These are phyloP conservation scores for Microcebus tavaratra DNA, from an alignment of 2,113 vertebrate genomes.

Conservation along the genomic window DNA sequence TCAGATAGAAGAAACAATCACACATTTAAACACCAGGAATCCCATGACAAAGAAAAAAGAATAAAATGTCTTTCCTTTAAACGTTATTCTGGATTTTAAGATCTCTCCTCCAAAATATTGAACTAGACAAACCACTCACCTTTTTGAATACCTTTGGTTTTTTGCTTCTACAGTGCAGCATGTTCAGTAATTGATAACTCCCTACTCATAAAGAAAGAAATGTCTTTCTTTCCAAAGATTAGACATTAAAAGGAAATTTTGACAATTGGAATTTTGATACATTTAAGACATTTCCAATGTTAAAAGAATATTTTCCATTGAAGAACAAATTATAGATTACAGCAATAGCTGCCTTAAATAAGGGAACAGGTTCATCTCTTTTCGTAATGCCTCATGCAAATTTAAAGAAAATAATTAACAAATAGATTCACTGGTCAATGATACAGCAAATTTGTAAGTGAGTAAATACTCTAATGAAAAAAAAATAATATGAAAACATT, in stretches of 20 bases:
- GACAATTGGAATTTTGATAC: background rate
- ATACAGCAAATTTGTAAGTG: background rate
- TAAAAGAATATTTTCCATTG: background rate
- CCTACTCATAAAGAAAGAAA: background rate
- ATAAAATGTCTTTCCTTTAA: background rate
- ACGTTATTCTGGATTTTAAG: slow-evolving; percentile 29
- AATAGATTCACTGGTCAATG: background rate
- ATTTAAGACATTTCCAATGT: background rate
- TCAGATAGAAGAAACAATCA: slow-evolving; percentile 58
- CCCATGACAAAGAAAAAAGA: background rate
- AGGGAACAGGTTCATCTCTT: background rate
- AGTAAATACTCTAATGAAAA: background rate
- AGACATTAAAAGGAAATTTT: background rate
- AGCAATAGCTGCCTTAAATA: background rate
- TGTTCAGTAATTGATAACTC: background rate
- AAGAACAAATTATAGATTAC: background rate
- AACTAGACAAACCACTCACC: slow-evolving; percentile 31
- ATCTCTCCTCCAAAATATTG: slow-evolving; percentile 16
- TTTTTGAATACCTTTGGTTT: slow-evolving; percentile 56
- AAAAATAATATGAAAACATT: background rate
- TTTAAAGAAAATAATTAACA: slow-evolving; percentile 46
- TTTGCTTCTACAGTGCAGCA: background rate
- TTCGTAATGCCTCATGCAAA: background rate
- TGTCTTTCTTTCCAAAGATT: background rate
- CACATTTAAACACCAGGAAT: background rate